Evolutionary conservation across 2,113 vertebrate species (phyloP).

Genomic region (Epinephelus moara): DNA sequence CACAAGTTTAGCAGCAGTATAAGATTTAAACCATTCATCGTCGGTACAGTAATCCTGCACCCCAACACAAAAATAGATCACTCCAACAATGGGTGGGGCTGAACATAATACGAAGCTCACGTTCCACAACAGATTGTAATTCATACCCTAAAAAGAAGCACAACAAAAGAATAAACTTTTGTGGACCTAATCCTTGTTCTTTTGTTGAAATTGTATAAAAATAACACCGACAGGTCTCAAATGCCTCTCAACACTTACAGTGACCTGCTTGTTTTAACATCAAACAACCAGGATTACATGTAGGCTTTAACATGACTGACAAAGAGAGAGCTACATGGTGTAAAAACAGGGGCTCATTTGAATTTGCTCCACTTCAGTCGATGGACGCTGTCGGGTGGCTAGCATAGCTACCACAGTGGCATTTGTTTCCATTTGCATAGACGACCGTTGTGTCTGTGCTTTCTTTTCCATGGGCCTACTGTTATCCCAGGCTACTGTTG

Average conservation of each 20-base stretch:
- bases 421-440: slow-evolving; percentile 80
- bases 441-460: slow-evolving; percentile 48
- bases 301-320: slow-evolving; percentile 35
- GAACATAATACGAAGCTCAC: slow-evolving; percentile 28
- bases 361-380: slow-evolving; percentile 67
- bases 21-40: slow-evolving; percentile 14
- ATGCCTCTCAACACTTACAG: neutral
- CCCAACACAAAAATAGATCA: slow-evolving; percentile 22
- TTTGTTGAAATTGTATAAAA: neutral
- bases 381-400: slow-evolving; percentile 45
- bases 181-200: neutral
- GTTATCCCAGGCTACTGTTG: slow-evolving; percentile 25
- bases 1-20: neutral
- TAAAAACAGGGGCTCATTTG: slow-evolving; percentile 63
- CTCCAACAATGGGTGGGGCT: slow-evolving; percentile 34
- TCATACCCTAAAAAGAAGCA: slow-evolving; percentile 1
- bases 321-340: slow-evolving; percentile 19
- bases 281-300: neutral
- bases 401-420: slow-evolving; percentile 48
- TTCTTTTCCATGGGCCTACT: slow-evolving; percentile 56
- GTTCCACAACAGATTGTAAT: slow-evolving; percentile 43
- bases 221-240: neutral
- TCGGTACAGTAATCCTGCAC: slow-evolving; percentile 35
- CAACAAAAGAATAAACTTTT: slow-evolving; percentile 17
- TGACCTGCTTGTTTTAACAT: slow-evolving; percentile 20